These are phyloP conservation scores for Bettongia penicillata DNA, from an alignment of 2,113 vertebrate species.

Conservation along the genomic window DNA sequence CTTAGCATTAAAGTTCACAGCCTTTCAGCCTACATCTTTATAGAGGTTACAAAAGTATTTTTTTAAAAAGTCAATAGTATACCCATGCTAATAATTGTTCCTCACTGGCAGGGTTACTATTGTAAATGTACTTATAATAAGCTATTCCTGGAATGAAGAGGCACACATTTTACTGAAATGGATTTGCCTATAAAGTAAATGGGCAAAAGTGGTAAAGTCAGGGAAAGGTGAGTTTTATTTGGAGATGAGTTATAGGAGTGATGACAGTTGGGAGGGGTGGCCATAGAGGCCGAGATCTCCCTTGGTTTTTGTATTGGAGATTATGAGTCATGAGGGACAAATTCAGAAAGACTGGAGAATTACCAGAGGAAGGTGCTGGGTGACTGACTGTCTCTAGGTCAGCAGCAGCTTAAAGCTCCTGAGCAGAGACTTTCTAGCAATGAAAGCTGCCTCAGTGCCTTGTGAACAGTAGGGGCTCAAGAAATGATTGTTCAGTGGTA, in stretches of 20 bases:
- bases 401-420: neutral
- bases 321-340: neutral
- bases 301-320: neutral
- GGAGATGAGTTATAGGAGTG: neutral
- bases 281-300: neutral
- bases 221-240: neutral
- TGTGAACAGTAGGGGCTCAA: neutral
- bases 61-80: neutral
- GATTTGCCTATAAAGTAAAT: neutral
- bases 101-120: neutral
- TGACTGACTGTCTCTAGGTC: neutral
- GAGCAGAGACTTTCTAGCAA: neutral
- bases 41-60: neutral
- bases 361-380: neutral
- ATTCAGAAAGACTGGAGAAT: neutral
- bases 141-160: no score
- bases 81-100: neutral
- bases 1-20: neutral
- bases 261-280: neutral
- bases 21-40: neutral
- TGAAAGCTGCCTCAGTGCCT: neutral
- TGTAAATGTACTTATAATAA: neutral
- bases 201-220: no score
- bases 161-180: neutral
- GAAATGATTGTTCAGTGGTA: neutral